Base-by-base conservation (phyloP, 1,140 invertebrate genomes). In the Trichoplusia ni region DNA sequence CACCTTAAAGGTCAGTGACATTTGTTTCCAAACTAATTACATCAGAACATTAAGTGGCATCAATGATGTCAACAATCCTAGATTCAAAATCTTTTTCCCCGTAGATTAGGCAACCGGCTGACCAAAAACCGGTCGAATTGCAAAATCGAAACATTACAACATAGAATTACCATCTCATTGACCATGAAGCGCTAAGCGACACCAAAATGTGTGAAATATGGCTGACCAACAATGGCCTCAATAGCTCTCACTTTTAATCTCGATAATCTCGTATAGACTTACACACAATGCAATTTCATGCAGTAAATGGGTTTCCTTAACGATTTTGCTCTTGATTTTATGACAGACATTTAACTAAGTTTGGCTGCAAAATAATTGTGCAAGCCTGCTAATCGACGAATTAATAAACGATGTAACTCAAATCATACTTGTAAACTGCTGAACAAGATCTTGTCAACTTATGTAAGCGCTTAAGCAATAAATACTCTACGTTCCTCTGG, bases 131-230 rank as follows among this genome's bases (percentile, higher is more conserved):
- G 58, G 68, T 76, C 72, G 56, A 27, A 53, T 58, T 67, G 61
- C 64, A 51, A 67, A 61, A 72, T 62, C 21, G 31, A 59, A 67
- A 56, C 46, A 70, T 81, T 81, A 84, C 69, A 71, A 74, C 74
- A 79, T 66, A 63, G 66, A 65, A 79, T 81, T 79, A 81, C 65
- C 80, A 78, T 79, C 72, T 81, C 75, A 79, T 78, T 78, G 75
- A 75, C 75, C 75, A 70, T 78, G 73, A 66, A 71, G 67, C 40
- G 56, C 35, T 69, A 69, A 67, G 67, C 51, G 61, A 71, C 56
- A 67, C 27, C 46, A 37, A 46, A 62, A 70, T 23, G 42, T 63
- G 69, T 63, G 59, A 49, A 64, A 67, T 63, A 59, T 54, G 53
- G 33, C 59, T 25, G 51, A 63, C 62, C 58, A 42, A 65, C 64